Evolutionary conservation across 2,113 vertebrate species (phyloP), one percentile per base, ranked within the genome.

Genomic region (Heterotilapia buettikoferi): DNA sequence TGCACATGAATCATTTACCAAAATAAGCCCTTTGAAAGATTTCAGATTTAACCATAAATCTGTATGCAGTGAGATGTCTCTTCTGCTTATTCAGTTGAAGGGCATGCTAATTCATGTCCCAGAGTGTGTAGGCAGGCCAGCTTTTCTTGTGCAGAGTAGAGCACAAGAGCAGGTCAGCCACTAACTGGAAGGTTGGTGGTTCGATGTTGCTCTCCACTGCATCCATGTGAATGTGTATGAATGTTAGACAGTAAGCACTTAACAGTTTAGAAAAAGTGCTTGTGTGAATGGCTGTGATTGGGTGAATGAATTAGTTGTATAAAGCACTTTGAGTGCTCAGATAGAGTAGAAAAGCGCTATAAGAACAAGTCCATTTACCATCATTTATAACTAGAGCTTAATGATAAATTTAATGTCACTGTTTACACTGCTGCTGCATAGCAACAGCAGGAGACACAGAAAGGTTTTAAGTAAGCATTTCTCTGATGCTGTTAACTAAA

Each of bases 81-180:
- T 71, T 19, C 16, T 54, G 5, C 52, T 36, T 50, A 50, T 52
- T 57, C 8, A 85, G 9, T 9, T 56, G 38, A 29, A 52, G 54
- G 82, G 31, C 52, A 2, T 59, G 85, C 38, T 24, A 36, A 38
- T 59, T 88, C 85, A 84, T 86, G 90, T 59, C 57, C 9, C 80
- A 33, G 54, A 53, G 76, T 21, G 43, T 38, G 73, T 38, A 4
- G 14, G 6, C 24, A 73, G 68, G 24, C 21, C 33, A 19, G 13
- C 10, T 10, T 53, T n/a, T 59, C 33, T 2, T 1, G 40, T 26
- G n/a, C 26, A 50, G 40, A n/a, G n/a, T n/a, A n/a, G n/a, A n/a
- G n/a, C n/a, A n/a, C n/a, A n/a, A n/a, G n/a, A n/a, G 1, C 56
- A 21, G 21, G 24, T 13, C 11, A 6, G 16, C 9, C 19, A 6